Base-by-base conservation (phyloP, 1,140 invertebrate species). In the Bombus affinis region DNA sequence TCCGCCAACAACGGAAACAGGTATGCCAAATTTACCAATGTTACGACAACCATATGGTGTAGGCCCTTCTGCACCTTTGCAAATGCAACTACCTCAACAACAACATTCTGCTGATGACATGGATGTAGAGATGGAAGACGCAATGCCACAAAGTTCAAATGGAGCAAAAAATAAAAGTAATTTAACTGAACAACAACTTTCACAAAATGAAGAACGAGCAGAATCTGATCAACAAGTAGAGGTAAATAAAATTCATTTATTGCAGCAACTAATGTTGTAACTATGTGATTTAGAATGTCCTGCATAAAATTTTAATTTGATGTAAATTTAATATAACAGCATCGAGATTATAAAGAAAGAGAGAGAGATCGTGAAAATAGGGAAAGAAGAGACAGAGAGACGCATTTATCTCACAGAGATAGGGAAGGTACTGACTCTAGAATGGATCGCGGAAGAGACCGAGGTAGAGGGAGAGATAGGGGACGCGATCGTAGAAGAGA, bases 81-180 rank as follows among this genome's bases (percentile, higher is more conserved):
- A 93, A 71, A 93, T 95, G 87, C 94, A 94, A 66, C 93, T 96
- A 84, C 92, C 94, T 32, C 95, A 95, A 15, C 93, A 95, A 15
- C 93, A 92, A 32, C 92, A 94, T 72, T 92, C 92, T 44, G 92
- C 92, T 2, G 95, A 96, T 35, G 96, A 97, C 66, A 96, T 97
- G 95, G 96, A 96, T 85, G 96, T 97, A 91, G 96, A 97, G 87
- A 96, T 97, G 92, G 96, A 97, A 92, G 96, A 97, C 70, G 96
- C 95, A 22, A 95, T 94, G 92, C 92, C 93, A 8, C 91, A 86
- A 32, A 94, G 37, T 32, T 80, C 88, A 73, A 89, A 79, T 42
- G 86, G 81, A n/a, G 18, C 73, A 32, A 89, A 94, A 47, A 90
- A 89, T 39, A 93, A 94, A 83, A 87, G 78, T 42, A 94, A 92